These are phyloP conservation scores for Drosophila azteca DNA, from an alignment of 1,140 invertebrate genomes.

Conservation along the genomic window DNA sequence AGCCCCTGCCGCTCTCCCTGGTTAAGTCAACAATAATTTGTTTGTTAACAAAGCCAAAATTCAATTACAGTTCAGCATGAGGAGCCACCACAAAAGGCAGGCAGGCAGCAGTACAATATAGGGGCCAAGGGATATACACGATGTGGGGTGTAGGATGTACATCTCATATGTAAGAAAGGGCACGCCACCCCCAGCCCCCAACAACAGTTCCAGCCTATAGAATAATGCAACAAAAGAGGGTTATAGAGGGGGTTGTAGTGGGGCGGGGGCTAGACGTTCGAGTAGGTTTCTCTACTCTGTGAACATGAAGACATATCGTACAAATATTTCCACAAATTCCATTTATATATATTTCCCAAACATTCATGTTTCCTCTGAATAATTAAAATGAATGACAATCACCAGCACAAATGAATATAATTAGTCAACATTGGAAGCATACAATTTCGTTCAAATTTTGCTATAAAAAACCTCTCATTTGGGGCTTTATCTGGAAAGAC, in stretches of 20 bases:
- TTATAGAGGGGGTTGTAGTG: neutral
- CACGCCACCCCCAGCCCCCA: neutral
- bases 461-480: too few relatives aligned
- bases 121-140: slow-evolving; percentile 30
- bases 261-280: too few relatives aligned
- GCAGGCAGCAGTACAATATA: slow-evolving; percentile 36
- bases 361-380: too few relatives aligned
- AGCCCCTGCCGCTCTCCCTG: slow-evolving; percentile 7
- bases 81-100: slow-evolving; percentile 60
- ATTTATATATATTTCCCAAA: too few relatives aligned
- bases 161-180: slow-evolving; percentile 7
- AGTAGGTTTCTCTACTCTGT: too few relatives aligned
- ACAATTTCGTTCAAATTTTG: too few relatives aligned
- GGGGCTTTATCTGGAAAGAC: too few relatives aligned
- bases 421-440: too few relatives aligned
- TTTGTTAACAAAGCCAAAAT: slow-evolving; percentile 74
- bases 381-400: too few relatives aligned
- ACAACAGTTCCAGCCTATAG: neutral
- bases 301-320: too few relatives aligned
- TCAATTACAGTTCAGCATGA: slow-evolving; percentile 65
- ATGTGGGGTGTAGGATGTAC: neutral
- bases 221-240: slow-evolving; percentile 16
- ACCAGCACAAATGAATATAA: too few relatives aligned
- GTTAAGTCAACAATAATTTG: slow-evolving; percentile 73
- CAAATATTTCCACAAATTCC: too few relatives aligned